Evolutionary conservation across 2,888 invertebrate genomes (phyloP), one percentile per base, ranked within the genome.

Genomic region (Caenorhabditis becei): DNA sequence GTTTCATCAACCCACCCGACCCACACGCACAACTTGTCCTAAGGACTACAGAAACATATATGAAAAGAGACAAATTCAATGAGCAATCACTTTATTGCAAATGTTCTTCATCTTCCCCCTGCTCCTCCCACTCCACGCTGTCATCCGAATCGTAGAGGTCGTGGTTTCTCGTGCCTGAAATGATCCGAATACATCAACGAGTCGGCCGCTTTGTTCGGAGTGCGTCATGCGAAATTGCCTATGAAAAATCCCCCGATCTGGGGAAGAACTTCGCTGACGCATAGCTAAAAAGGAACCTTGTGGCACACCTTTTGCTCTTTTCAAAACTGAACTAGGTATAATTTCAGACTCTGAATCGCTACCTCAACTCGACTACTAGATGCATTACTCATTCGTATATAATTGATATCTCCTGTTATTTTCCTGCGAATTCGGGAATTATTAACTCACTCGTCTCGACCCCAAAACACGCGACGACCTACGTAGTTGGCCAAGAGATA

Each of bases 91-190:
- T 77, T 77, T 67, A 77, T 77, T 67, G 49, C 49, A 32, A 53
- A 61, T 47, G 53, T 65, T 58, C 2, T 56, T 63, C 11, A 24
- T 37, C 18, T 44, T 16, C 58, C 49, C 54, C 44, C 49, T 35
- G 18, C 28, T 8, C 7, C 10, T 54, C 8, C 26, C 11, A 14
- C 32, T 11, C 44, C 59, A 20, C 16, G 41, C 8, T 44, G 62
- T 69, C 69, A 77, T 58, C 77, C 77, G 70, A 77, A 77, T 69
- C 77, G 77, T 16, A 77, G 77, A 16, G 77, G 77, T 44, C 77
- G 69, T 18, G 77, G 77, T n/a, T 77, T 77, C 56, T 77, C 77
- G 58, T 77, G 77, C 49, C 77, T 77, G 70, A 24, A 63, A 77
- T 32, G 28, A 61, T 28, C 26, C n/a, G 26, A 28, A 26, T 54